Evolutionary conservation across 2,797 vertebrate species (phyloP).

Genomic region (Scarus forsteni): DNA sequence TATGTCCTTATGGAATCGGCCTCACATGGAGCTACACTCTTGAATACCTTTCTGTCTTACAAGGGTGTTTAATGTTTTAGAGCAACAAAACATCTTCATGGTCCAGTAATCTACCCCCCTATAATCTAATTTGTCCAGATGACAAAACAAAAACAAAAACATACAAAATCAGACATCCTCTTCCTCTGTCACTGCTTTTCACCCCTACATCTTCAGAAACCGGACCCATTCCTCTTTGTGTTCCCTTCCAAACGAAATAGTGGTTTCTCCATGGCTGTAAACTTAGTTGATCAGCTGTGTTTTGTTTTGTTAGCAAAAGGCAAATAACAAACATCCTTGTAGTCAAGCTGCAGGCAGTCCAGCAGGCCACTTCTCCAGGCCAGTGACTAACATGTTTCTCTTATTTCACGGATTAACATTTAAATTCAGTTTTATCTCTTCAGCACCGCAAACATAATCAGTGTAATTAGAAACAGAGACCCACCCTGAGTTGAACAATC

Average conservation of each 20-base stretch:
- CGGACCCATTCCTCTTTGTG: conserved; percentile 48
- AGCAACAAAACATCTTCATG: conserved; percentile 42
- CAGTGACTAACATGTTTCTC: conserved; percentile 61
- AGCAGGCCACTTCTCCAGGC: conserved; percentile 51
- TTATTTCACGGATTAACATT: conserved; percentile 62
- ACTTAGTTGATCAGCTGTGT: conserved; percentile 67
- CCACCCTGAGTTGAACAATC: conserved; percentile 28
- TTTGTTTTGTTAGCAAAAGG: conserved; percentile 67
- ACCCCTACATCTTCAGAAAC: conserved; percentile 25
- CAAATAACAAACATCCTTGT: conserved; percentile 73
- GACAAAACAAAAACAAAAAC: conserved; percentile 50
- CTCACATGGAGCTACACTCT: conserved; percentile 31
- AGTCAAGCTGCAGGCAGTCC: conserved; percentile 51
- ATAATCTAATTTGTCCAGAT: conserved; percentile 60
- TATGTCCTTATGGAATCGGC: conserved; percentile 33
- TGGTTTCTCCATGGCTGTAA: conserved; percentile 61
- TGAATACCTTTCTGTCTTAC: conserved; percentile 8
- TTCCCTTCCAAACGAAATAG: conserved; percentile 61
- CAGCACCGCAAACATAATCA: conserved; percentile 69
- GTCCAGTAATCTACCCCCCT: conserved; percentile 22
- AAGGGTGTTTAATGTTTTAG: conserved; percentile 41
- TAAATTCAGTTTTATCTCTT: conserved; percentile 66
- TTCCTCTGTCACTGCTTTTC: conserved; percentile 37
- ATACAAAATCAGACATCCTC: conserved; percentile 47
- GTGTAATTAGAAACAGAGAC: conserved; percentile 60